Base-by-base conservation (phyloP, 2,113 vertebrate genomes). In the Fulica atra region DNA sequence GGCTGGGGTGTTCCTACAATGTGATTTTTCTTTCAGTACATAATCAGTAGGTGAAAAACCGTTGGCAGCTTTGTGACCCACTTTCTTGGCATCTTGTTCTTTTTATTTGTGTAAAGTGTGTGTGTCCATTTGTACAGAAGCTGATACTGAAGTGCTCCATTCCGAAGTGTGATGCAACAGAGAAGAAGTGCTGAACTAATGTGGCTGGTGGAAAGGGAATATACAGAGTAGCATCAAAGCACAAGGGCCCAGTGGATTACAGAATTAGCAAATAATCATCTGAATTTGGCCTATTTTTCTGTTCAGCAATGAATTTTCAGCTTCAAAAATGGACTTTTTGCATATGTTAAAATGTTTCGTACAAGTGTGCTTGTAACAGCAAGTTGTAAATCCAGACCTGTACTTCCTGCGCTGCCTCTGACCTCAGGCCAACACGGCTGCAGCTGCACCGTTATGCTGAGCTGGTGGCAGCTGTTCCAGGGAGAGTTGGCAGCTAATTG, bases 11-110 rank as follows among this genome's bases (percentile, higher is more conserved):
- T 53, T 81, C 44, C 36, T 54, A 42, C 54, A 80, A 3, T 65
- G 16, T 46, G 40, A 68, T 86, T 94, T 95, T 95, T 89, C 53
- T 92, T 89, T 85, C 35, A n/a, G 31, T 59, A 28, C 13, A 69
- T 93, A 61, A 79, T 84, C 83, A 81, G 72, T 74, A 92, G 77
- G 66, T 89, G 70, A 92, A 95, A 89, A 96, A 80, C 59, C 44
- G 21, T 80, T 88, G 81, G 66, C 28, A 72, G 65, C n/a, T 89
- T 69, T 82, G 35, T 82, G 35, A 76, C 65, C 11, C 7, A 3
- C 31, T 53, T 71, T 79, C 73, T 48, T 72, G 74, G 21, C 56
- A 31, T 79, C 24, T 35, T 48, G 29, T 48, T 93, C 18, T 83
- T 91, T 68, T 69, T 83, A 26, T 78, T 61, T 89, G 48, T 85